phyloP scores from a whole-genome alignment of 2,113 vertebrate species.

The Campylomormyrus numenius region DNA sequence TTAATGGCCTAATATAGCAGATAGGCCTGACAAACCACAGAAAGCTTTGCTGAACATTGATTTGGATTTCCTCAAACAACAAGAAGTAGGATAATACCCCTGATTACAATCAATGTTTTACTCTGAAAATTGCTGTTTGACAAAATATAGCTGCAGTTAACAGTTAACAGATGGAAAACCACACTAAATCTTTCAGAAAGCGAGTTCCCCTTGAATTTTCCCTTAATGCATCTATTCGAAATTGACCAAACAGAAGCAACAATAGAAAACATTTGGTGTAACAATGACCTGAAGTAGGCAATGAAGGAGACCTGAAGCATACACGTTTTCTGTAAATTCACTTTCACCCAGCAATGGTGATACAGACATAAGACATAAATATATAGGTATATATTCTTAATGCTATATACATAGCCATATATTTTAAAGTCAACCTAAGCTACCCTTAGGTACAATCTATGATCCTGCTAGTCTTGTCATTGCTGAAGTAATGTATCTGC shows the following conservation, averaged over 20 bases:
- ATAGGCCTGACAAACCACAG: not conserved
- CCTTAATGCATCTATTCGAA: not conserved
- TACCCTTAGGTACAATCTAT: not conserved
- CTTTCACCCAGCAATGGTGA: conserved; percentile 1
- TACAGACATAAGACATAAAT: not conserved
- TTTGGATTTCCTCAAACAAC: not conserved
- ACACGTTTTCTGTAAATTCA: not conserved
- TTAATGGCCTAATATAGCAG: not conserved
- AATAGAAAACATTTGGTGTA: conserved; percentile 18
- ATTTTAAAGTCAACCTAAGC: not conserved
- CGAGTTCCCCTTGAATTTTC: not conserved
- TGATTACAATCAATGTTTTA: not conserved
- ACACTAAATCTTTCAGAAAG: not conserved
- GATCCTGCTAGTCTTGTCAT: not conserved
- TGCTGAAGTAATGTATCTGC: not conserved
- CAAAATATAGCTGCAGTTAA: not conserved
- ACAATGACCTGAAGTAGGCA: not conserved
- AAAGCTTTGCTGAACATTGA: not conserved
- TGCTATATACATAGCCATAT: not conserved
- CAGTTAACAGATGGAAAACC: not conserved
- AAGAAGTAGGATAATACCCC: not conserved
- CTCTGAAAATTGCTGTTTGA: not conserved
- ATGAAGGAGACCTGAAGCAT: not conserved
- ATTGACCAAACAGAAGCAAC: not conserved
- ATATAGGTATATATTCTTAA: conserved; percentile 4